These are phyloP conservation scores for Gortyna flavago DNA, from an alignment of 2,888 invertebrate species.

Conservation along the genomic window DNA sequence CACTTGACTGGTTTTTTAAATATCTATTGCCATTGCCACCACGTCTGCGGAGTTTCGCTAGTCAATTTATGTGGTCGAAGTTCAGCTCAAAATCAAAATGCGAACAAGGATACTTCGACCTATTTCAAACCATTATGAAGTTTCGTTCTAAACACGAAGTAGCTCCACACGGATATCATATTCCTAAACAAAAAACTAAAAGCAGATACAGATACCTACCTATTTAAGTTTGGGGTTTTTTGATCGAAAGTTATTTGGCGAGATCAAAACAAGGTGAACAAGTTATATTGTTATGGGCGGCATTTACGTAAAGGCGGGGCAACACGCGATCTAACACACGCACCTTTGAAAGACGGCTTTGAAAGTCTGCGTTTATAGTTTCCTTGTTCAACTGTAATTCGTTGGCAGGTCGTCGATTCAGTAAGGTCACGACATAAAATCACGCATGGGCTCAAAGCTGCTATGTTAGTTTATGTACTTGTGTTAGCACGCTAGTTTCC, in stretches of 20 bases:
- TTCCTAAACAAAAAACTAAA: slow-evolving; percentile 25
- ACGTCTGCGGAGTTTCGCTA: too few relatives aligned
- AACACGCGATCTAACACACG: slow-evolving; percentile 66
- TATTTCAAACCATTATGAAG: slow-evolving; percentile 2
- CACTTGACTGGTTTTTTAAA: too few relatives aligned
- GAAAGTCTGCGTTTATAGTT: slow-evolving; percentile 62
- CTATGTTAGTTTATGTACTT: slow-evolving; percentile 38
- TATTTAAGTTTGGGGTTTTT: slow-evolving; percentile 26
- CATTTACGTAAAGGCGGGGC: slow-evolving; percentile 61
- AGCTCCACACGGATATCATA: slow-evolving; percentile 11
- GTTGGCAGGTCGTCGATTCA: slow-evolving; percentile 52
- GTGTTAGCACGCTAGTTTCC: slow-evolving; percentile 50
- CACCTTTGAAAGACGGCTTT: slow-evolving; percentile 55
- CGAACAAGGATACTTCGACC: not conserved
- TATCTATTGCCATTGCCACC: too few relatives aligned
- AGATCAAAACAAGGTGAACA: slow-evolving; percentile 59
- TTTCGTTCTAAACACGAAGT: not conserved
- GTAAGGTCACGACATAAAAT: slow-evolving; percentile 56
- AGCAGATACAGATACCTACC: slow-evolving; percentile 9
- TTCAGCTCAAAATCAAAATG: not conserved
- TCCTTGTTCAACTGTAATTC: slow-evolving; percentile 61
- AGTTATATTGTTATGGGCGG: slow-evolving; percentile 63
- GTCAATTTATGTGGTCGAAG: too few relatives aligned
- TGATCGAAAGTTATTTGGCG: slow-evolving; percentile 50
- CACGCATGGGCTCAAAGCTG: slow-evolving; percentile 47